Percentiles rank a stretch among this genome's conserved stretches.
These are phyloP conservation scores for Graphium colonna DNA, from an alignment of 2,888 invertebrate species.

Conservation along the genomic window DNA sequence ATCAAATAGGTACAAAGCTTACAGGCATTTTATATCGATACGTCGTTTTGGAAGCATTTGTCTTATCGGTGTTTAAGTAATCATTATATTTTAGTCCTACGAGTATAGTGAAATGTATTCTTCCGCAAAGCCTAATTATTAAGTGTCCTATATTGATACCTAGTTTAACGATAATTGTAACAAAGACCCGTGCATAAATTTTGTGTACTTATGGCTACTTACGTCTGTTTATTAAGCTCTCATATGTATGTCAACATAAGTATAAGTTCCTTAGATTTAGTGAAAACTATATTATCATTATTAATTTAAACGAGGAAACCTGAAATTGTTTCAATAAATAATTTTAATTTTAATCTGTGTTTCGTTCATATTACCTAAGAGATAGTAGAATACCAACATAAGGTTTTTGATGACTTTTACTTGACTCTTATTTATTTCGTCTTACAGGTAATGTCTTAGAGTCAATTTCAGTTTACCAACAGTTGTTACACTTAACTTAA, in stretches of 20 bases:
- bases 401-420: no score
- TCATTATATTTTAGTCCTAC: slow-evolving; percentile 43
- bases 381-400: no score
- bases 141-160: slow-evolving; percentile 69
- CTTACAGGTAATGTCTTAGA: no score
- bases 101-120: slow-evolving; percentile 49
- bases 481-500: no score
- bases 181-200: slow-evolving; percentile 38
- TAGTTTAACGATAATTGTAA: slow-evolving; percentile 44
- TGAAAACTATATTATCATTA: slow-evolving; percentile 54
- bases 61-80: slow-evolving; percentile 51
- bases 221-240: slow-evolving; percentile 58
- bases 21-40: slow-evolving; percentile 48
- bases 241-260: slow-evolving; percentile 55
- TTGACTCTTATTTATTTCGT: no score
- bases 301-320: slow-evolving; percentile 58
- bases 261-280: slow-evolving; percentile 69
- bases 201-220: slow-evolving; percentile 68
- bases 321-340: slow-evolving; percentile 77
- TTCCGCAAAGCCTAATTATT: slow-evolving; percentile 54
- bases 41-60: slow-evolving; percentile 61
- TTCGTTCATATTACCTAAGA: slow-evolving; percentile 30
- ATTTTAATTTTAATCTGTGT: slow-evolving; percentile 65
- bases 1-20: slow-evolving; percentile 69
- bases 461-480: no score